These are phyloP conservation scores for Volucella bombylans DNA, from an alignment of 2,888 invertebrate genomes.

Conservation along the genomic window DNA sequence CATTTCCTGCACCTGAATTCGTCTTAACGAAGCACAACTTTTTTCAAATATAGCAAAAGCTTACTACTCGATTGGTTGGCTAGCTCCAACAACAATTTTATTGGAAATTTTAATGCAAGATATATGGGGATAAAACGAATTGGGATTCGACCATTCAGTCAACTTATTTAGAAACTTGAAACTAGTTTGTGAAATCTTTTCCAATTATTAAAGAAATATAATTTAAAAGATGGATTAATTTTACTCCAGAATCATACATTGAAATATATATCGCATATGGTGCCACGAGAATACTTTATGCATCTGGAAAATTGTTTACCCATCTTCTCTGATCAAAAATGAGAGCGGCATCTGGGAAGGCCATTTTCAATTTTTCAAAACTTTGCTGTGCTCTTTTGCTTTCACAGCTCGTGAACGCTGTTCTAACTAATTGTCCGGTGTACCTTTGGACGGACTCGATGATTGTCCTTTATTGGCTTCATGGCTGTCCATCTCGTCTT, in stretches of 20 bases:
- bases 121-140: conserved; percentile 45
- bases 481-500: conserved; percentile 14
- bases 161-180: conserved; percentile 1
- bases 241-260: neutral
- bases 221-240: too few relatives aligned
- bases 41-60: conserved; percentile 61
- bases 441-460: conserved; percentile 25
- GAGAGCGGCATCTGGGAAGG: conserved; percentile 44
- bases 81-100: conserved; percentile 49
- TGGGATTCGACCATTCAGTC: conserved; percentile 43
- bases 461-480: conserved; percentile 17
- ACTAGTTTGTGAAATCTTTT: conserved; percentile 5
- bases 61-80: too few relatives aligned
- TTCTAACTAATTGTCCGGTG: neutral
- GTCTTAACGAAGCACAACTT: conserved; percentile 55
- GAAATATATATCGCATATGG: conserved; percentile 65
- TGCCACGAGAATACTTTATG: conserved; percentile 34
- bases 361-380: conserved; percentile 57
- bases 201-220: conserved; percentile 10
- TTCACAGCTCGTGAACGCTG: conserved; percentile 15
- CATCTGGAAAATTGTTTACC: neutral
- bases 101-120: conserved; percentile 65
- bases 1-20: neutral
- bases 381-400: conserved; percentile 52
- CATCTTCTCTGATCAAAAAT: conserved; percentile 32